Evolutionary conservation across 2,888 invertebrate species (phyloP).

Genomic region (Thera britannica): DNA sequence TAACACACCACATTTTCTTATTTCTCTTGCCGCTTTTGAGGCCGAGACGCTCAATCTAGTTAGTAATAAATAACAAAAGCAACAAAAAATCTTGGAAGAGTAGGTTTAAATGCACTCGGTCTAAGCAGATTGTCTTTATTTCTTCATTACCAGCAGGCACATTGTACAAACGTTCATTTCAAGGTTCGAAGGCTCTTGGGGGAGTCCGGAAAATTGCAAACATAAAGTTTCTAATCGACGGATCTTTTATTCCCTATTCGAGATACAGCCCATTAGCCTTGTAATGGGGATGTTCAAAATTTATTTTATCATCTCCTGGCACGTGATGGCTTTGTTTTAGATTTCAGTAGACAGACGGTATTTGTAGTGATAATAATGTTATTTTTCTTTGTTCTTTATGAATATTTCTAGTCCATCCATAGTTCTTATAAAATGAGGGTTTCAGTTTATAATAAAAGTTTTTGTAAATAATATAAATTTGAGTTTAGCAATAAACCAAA

Average conservation of each 20-base stretch:
- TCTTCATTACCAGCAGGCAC: slow-evolving; percentile 29
- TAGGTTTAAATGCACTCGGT: background rate
- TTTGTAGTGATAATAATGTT: slow-evolving; percentile 47
- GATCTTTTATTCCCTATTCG: slow-evolving; percentile 81
- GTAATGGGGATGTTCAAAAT: slow-evolving; percentile 82
- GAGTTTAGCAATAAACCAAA: no score
- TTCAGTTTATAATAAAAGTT: no score
- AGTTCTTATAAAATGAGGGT: no score
- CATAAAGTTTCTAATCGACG: slow-evolving; percentile 85
- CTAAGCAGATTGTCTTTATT: slow-evolving; percentile 16
- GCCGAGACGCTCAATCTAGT: no score
- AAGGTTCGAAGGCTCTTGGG: slow-evolving; percentile 57
- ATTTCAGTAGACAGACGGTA: slow-evolving; percentile 52
- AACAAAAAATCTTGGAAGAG: no score
- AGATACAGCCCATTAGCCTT: slow-evolving; percentile 83
- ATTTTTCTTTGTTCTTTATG: background rate
- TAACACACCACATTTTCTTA: no score
- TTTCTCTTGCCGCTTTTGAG: no score
- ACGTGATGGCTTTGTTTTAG: slow-evolving; percentile 80
- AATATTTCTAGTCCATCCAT: no score
- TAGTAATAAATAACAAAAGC: no score
- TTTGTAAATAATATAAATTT: no score
- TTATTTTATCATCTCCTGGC: slow-evolving; percentile 83
- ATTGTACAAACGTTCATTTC: slow-evolving; percentile 51
- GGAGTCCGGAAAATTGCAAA: slow-evolving; percentile 79